Evolutionary conservation across 2,888 invertebrate genomes (phyloP), one percentile per base, ranked within the genome.

Genomic region (Pterobdella sp.): DNA sequence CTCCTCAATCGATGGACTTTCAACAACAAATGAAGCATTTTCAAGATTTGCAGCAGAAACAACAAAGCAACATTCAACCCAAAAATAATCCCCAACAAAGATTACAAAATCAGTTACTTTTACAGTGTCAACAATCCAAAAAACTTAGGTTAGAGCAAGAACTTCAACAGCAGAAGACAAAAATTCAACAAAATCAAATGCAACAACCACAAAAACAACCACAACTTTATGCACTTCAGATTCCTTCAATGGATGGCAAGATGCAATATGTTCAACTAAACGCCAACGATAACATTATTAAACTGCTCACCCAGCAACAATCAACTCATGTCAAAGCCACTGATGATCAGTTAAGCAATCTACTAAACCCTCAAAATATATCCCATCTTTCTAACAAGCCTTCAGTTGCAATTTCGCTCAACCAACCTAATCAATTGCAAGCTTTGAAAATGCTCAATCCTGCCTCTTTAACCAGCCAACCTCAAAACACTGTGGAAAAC

Each of bases 21-120:
- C 65, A 65, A 65, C 65, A 65, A 31, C 60, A 56, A 65, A 29
- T 35, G n/a, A 3, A 34, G 18, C 32, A 65, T n/a, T 65, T 65
- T 34, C 65, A 65, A 31, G 31, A 65, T 18, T 10, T 65, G 34
- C 32, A 65, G 35, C 63, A 63, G n/a, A 10, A 63, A 63, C 65
- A 32, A 22, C 65, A 35, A 65, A 29, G 26, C n/a, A 56, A 3
- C 4, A 56, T 7, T 26, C 26, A 26, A 26, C 60, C 7, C 3
- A 56, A 56, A 3, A 22, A 7, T n/a, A 56, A 56, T 56, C n/a
- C 60, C 4, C 65, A 65, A 31, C 29, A 65, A 65, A 35, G 34
- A 31, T 22, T 65, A 22, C 65, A 65, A 31, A 65, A 31, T 3
- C 65, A 65, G 65, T 34, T 34, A 34, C 4, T 56, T 22, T 18